Base-by-base conservation (phyloP, 2,888 invertebrate species). In the Hemaris fuciformis region DNA sequence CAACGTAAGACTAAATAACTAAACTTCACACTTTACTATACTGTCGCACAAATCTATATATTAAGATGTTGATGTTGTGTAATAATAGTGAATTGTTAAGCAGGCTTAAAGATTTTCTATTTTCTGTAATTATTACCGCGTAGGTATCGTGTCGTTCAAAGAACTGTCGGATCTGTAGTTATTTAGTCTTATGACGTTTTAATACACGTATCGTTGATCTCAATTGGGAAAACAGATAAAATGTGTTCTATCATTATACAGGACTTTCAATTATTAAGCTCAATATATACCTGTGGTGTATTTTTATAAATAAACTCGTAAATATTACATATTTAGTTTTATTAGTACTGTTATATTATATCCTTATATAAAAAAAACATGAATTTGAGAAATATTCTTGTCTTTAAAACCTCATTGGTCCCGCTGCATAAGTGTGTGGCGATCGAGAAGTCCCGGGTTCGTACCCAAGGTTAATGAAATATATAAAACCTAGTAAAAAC, bases 251-350 rank as follows among this genome's bases (percentile, higher is more conserved):
- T 84, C 83, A 74, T 83, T 81, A 80, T 87, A 89, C 88, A 90
- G 86, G 89, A 88, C 80, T 83, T 89, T 89, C 85, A 83, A 86
- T 85, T 88, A 88, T 77, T 88, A 87, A 85, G 91, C 91, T 91
- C 91, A 91, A 91, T 84, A 87, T 83, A 85, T 85, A 90, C 85
- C 87, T 91, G 89, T 90, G 88, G 90, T 90, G 91, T 91, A 91
- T 91, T 91, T 91, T 91, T 91, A 81, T 91, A 90, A 83, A 84
- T 84, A 86, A 85, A 89, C 76, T 78, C 76, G 70, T 81, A 75
- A 68, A 72, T 74, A 76, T 79, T 76, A 74, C 62, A 70, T 64
- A 64, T 43, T 64, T 58, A n/a, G 48, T 59, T 48, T 65, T 31
- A 60, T 60, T 60, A 57, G 42, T 60, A 57, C 38, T 38, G 31